Evolutionary conservation across 1,140 invertebrate genomes (phyloP), one percentile per base, ranked within the genome.

Genomic region (Hypsibius dujardini): DNA sequence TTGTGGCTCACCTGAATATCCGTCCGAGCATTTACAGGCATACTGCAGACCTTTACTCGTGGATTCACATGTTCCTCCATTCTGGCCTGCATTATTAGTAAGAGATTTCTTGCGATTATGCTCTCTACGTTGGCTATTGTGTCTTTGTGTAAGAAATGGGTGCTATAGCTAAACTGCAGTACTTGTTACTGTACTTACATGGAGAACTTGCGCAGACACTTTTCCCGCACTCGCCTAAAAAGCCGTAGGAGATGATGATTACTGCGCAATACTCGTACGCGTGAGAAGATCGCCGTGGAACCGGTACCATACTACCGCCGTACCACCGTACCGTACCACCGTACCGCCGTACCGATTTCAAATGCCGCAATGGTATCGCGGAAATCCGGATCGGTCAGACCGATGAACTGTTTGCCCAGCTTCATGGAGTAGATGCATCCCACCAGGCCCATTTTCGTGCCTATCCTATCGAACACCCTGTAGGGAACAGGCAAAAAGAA

Each of bases 391-490:
- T 75, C 75, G 28, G 74, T 74, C 70, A 79, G 70, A 70, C 87
- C 85, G 46, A 90, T 82, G 75, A 83, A 81, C 77, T 85, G 83
- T 70, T 86, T 82, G 75, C 88, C 88, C 77, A 90, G 85, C 78
- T 85, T 86, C 47, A 91, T 79, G 74, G 85, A 85, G 70, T 85
- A 84, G 60, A 95, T 86, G 79, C 90, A 94, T 0, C 91, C 91
- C 62, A 89, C 84, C 72, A 94, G 85, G 1, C 90, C 89, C 47
- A 84, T 83, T 62, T 83, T 84, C 1, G 88, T 89, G 46, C 90
- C 90, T 70, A 91, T 87, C 75, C 90, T 90, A 73, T 92, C 87
- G 79, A 86, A 90, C 7, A 92, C 84, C 76, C 89, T 91, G 82
- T 3, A 79, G 77, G 77, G 75, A 72, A 75, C 46, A 73, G 2